Percentiles rank a stretch among this genome's conserved stretches.
Conservation (phyloP, 2,113 vertebrate species). For the Hippoglossus stenolepis region DNA sequence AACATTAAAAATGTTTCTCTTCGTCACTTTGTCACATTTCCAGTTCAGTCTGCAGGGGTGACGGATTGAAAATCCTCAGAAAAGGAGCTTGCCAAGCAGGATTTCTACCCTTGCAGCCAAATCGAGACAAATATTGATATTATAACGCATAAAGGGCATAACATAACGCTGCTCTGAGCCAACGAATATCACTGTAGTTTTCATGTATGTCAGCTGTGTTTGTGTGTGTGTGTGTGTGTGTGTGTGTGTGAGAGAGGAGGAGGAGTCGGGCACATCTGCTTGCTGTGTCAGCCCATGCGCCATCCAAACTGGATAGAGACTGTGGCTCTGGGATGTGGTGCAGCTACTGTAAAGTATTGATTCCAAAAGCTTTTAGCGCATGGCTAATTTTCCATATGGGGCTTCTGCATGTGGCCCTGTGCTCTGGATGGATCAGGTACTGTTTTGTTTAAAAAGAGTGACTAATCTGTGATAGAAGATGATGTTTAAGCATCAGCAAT, state of each 20-base stretch:
- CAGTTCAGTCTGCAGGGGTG: slow-evolving; percentile 15
- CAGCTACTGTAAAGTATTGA: slow-evolving; percentile 73
- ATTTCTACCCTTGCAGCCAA: slow-evolving; percentile 24
- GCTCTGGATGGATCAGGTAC: slow-evolving; percentile 46
- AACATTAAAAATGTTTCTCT: slow-evolving; percentile 20
- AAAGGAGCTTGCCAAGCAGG: slow-evolving; percentile 33
- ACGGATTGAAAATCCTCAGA: slow-evolving; percentile 35
- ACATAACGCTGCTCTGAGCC: slow-evolving; percentile 20
- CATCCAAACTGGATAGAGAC: slow-evolving; percentile 34
- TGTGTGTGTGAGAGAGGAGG: not conserved
- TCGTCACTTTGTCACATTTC: slow-evolving; percentile 28
- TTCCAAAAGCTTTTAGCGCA: slow-evolving; percentile 74
- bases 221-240: slow-evolving; percentile 12
- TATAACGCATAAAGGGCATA: slow-evolving; percentile 19
- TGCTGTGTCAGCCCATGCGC: slow-evolving; percentile 40
- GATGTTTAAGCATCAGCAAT: not conserved
- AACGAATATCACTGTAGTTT: not conserved
- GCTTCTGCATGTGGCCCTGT: slow-evolving; percentile 56
- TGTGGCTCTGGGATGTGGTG: slow-evolving; percentile 52
- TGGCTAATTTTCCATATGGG: slow-evolving; percentile 73
- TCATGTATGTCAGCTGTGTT: slow-evolving; percentile 13
- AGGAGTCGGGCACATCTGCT: slow-evolving; percentile 27
- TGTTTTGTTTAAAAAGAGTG: slow-evolving; percentile 62
- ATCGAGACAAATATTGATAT: slow-evolving; percentile 52
- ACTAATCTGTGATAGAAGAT: slow-evolving; percentile 35